Evolutionary conservation across 1,140 invertebrate genomes (phyloP).

Genomic region (Halictus rubicundus): DNA sequence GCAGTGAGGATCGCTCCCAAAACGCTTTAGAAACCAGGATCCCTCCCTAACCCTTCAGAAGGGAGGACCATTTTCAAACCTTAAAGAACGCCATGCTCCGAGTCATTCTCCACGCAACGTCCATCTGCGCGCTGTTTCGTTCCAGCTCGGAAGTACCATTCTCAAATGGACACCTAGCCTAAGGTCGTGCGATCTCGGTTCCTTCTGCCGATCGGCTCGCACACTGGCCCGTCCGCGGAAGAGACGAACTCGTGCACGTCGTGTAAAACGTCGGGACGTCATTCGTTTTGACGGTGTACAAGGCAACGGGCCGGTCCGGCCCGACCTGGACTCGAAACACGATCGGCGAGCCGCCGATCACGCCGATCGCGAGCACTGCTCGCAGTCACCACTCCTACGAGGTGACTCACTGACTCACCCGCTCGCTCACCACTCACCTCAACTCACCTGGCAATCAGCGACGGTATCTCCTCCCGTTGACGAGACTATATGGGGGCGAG

Average conservation of each 20-base stretch:
- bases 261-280: constrained; percentile 65
- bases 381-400: constrained; percentile 60
- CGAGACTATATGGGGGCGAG: not conserved
- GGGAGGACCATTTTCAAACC: too few species aligned
- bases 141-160: too few species aligned
- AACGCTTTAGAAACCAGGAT: too few species aligned
- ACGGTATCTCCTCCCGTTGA: constrained; percentile 27
- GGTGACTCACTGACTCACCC: constrained; percentile 67
- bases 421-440: constrained; percentile 53
- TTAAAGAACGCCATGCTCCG: too few species aligned
- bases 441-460: constrained; percentile 45
- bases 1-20: too few species aligned
- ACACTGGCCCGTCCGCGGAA: constrained; percentile 6
- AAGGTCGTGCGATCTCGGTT: constrained; percentile 22
- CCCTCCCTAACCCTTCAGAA: too few species aligned
- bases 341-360: constrained; percentile 60
- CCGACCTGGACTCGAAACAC: constrained; percentile 52
- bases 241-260: constrained; percentile 48
- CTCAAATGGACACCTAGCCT: too few species aligned
- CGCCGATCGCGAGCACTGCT: constrained; percentile 40
- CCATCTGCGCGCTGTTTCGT: too few species aligned
- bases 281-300: constrained; percentile 63
- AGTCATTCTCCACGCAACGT: too few species aligned
- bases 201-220: constrained; percentile 22
- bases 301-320: constrained; percentile 21